Evolutionary conservation across 2,888 invertebrate genomes (phyloP), one percentile per base, ranked within the genome.

Genomic region (Sisyra nigra): DNA sequence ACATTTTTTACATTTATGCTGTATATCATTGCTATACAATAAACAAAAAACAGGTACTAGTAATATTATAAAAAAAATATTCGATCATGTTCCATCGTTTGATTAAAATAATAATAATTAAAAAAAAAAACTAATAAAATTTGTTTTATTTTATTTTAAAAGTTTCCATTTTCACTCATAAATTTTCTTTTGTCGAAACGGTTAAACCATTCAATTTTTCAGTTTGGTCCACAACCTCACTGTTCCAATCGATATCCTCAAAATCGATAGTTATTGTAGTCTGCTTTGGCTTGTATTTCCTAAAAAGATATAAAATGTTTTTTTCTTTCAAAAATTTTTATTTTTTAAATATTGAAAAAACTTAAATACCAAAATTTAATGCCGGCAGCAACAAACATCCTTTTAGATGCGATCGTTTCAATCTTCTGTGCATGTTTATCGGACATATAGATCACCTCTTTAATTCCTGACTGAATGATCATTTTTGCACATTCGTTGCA

Each of bases 401-500:
- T 70, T 55, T 80, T 84, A 0, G 93, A 78, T 3, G 92, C 93
- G 37, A 68, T 64, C 35, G 81, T 82, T 42, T 63, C 66, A 0
- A 66, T 57, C 55, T 83, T 84, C 3, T 77, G 61, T 0, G 68
- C 66, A 59, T 88, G 74, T 57, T 91, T 89, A 59, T 93, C 87
- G 0, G 84, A 85, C 55, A 88, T 65, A 57, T 84, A 94, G 9
- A 81, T 61, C 2, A 91, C 72, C 55, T 79, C 74, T 40, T 63
- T 74, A 29, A 96, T 88, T 1, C 93, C 87, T 1, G 91, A 80
- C 57, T 98, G 97, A 51, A 97, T 91, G 29, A 98, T 89, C 29
- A 94, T 68, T 62, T 98, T 98, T 0, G 96, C 88, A 66, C 97
- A 98, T 61, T 96, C 94, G 57, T 96, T 94, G 61, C 97, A 98